A percentile compares a stretch with the other conserved stretches of the same genome.
Evolutionary conservation across 2,888 invertebrate species (phyloP).

Genomic region (Idaea straminata): DNA sequence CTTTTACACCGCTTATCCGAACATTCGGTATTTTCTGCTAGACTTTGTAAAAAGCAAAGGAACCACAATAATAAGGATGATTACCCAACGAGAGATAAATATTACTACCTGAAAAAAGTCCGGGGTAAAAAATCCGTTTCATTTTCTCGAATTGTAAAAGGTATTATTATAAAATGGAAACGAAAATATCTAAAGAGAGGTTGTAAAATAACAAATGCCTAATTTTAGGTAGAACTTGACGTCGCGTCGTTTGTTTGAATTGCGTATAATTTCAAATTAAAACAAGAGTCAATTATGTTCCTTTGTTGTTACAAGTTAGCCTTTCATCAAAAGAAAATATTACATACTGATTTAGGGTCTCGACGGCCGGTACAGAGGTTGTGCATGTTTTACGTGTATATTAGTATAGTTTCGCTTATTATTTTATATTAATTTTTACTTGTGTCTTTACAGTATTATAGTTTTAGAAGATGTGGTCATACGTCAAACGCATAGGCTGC

Average conservation of each 20-base stretch:
- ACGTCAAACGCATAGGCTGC: constrained; percentile 25
- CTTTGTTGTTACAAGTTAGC: constrained; percentile 27
- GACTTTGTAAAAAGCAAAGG: neutral
- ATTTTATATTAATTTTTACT: constrained; percentile 29
- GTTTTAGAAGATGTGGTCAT: constrained; percentile 30
- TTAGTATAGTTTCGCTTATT: constrained; percentile 43
- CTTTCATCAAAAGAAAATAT: constrained; percentile 29
- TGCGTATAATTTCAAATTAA: constrained; percentile 23
- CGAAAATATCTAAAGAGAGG: neutral
- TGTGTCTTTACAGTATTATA: constrained; percentile 31
- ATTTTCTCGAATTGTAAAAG: neutral
- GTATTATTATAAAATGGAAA: neutral
- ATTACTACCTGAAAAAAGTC: neutral
- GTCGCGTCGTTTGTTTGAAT: constrained; percentile 23
- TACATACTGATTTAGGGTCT: constrained; percentile 29
- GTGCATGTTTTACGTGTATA: constrained; percentile 41
- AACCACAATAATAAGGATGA: neutral
- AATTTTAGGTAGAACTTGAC: constrained; percentile 22
- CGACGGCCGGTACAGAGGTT: constrained; percentile 40
- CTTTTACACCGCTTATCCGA: neutral
- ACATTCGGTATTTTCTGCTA: constrained; percentile 2
- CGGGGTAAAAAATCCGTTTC: neutral
- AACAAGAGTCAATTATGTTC: constrained; percentile 44
- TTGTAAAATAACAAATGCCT: constrained; percentile 2
- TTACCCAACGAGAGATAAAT: neutral